Conservation (phyloP, 2,888 invertebrate species). For the Cynaeus angustus region DNA sequence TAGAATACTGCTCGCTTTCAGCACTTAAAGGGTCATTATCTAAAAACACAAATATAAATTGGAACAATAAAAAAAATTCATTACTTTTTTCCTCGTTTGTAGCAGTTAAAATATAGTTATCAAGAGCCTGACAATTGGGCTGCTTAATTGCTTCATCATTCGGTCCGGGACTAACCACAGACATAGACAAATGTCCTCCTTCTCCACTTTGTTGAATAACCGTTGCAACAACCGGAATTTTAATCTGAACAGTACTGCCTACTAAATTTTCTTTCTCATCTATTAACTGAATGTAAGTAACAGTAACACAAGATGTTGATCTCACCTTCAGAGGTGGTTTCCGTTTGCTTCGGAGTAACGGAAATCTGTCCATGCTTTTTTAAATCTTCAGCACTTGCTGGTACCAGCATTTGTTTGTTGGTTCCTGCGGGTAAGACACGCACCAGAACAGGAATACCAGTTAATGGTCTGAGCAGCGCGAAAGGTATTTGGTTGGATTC, state of each 20-base stretch:
- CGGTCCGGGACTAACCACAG: slow-evolving; percentile 69
- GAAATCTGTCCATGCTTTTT: slow-evolving; percentile 78
- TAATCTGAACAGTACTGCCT: slow-evolving; percentile 68
- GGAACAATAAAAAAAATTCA: too few relatives aligned
- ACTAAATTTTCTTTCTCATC: slow-evolving; percentile 51
- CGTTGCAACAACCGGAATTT: slow-evolving; percentile 70
- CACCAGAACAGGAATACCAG: slow-evolving; percentile 80
- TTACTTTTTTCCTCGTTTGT: slow-evolving; percentile 20
- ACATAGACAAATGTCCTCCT: slow-evolving; percentile 67
- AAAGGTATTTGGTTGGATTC: slow-evolving; percentile 81
- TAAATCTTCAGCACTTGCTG: slow-evolving; percentile 82
- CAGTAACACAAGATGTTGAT: background rate
- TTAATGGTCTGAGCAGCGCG: slow-evolving; percentile 79
- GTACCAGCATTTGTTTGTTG: slow-evolving; percentile 79
- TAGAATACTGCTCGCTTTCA: too few relatives aligned
- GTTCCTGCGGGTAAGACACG: slow-evolving; percentile 76
- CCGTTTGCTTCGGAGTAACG: slow-evolving; percentile 58
- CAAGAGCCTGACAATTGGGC: slow-evolving; percentile 16
- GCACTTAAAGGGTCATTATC: background rate
- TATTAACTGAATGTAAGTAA: background rate
- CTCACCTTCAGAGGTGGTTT: background rate
- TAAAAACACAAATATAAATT: background rate
- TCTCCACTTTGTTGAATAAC: slow-evolving; percentile 68
- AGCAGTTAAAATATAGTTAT: slow-evolving; percentile 22
- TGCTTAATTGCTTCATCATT: slow-evolving; percentile 27